Evolutionary conservation across 1,140 invertebrate genomes (phyloP), one percentile per base, ranked within the genome.

Genomic region (Glossosoma conforme): DNA sequence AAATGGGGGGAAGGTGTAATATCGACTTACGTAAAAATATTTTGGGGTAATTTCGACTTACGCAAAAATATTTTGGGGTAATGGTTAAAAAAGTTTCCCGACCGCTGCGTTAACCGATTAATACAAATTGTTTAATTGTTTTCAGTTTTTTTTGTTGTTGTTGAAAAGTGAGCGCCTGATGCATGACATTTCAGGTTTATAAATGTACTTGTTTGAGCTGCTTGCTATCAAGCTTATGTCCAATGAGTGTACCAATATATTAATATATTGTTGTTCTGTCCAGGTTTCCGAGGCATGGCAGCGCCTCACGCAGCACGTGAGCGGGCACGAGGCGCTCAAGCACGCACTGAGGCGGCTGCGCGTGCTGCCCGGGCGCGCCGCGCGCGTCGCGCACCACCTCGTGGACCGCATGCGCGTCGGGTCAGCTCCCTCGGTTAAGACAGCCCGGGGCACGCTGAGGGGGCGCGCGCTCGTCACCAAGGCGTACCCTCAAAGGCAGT

Each of bases 391-490:
- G 30, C 69, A 74, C 38, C 66, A 68, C 1, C 54, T 74, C n/a
- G 69, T 74, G 25, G 69, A 72, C 50, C 63, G 68, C 37, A 67
- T 72, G 64, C 59, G 68, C 37, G 69, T 68, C 22, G 77, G 77
- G 52, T 76, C 70, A 51, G 77, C 66, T 36, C 75, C 62, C 41
- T 42, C 69, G 2, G 65, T 75, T 9, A 56, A 60, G 28, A 77
- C 76, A 1, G 61, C 65, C 10, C 48, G 72, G 19, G 77, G 77
- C n/a, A 67, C 72, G 28, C 60, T 79, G 30, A 63, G 77, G 2
- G 77, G 77, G 6, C 63, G 77, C 17, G 65, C 70, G 20, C 70
- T 78, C 6, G 62, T 73, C 13, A 74, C 76, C 4, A 69, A 77
- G 37, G 78, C 76, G 0, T 66, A 66, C 0, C 66, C 69, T 14